Evolutionary conservation across 2,113 vertebrate species (phyloP), one percentile per base, ranked within the genome.

Genomic region (Puma concolor): DNA sequence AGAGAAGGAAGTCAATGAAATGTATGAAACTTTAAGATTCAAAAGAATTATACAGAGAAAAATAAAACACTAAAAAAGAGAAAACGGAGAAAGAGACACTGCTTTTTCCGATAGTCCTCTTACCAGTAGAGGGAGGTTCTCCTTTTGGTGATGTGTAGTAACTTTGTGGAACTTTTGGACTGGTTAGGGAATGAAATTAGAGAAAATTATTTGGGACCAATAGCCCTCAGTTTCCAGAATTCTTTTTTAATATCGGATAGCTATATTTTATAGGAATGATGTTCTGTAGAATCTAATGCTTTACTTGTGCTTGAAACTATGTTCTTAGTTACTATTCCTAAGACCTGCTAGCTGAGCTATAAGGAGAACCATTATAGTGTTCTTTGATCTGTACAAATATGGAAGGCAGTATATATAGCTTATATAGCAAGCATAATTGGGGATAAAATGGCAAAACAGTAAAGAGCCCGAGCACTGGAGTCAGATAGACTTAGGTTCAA

Each of bases 1-100:
- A 7, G 69, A 25, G 41, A 95, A 7, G 36, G 44, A 89, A 89
- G 12, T 6, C 12, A 38, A 82, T 38, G 25, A 91, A 96, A 94
- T 84, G 48, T 27, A 54, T 89, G 66, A 92, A 94, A 90, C 16
- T 90, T 71, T 54, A 89, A 97, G 87, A 89, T 81, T 44, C 19
- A 93, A 57, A 88, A 86, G 60, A 86, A 38, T 66, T 71, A 81
- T 29, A 66, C 33, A 91, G 69, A 67, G 76, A 77, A 90, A 86
- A 29, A 25, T 71, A 71, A 93, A 1, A 44, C 16, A 60, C 57
- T 60, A 29, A 6, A 25, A 27, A 71, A 52, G 57, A 5, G 9
- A 57, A 80, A 16, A 91, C 2, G 17, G 25, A 57, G 33, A 38
- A 25, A 66, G 29, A 87, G 54, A 60, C 2, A 50, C 6, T 48